Base-by-base conservation (phyloP, 2,888 invertebrate genomes). In the Acrocera orbiculus region DNA sequence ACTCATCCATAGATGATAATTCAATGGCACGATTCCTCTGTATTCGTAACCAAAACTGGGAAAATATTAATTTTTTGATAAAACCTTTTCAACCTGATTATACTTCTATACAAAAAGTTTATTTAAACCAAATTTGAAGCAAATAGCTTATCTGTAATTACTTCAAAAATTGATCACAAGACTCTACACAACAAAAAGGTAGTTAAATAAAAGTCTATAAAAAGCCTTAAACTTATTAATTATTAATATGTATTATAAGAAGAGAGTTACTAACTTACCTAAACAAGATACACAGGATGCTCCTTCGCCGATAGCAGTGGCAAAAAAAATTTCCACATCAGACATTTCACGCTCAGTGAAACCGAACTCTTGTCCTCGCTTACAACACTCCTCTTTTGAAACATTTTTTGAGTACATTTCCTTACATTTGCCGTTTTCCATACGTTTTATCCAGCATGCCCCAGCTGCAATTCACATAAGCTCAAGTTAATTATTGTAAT, bases 371-470 rank as follows among this genome's bases (percentile, higher is more conserved):
- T 50, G 51, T 11, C 34, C 32, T 42, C 69, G 66, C 37, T 48
- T 47, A 61, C 87, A 87, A 62, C 86, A 87, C 53, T 82, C 74
- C 42, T 79, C 77, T 51, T 71, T 72, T 41, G 73, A 71, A 49
- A 79, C 75, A 52, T 74, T 75, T 51, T 76, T 73, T 46, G 76
- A 72, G 47, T 78, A 67, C 50, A 82, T 69, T 50, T 82, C 81
- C 48, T 76, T 79, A 66, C 87, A 87, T 46, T 79, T 76, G 40
- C 83, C 85, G 57, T 74, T 76, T 52, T 75, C 74, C 56, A 76
- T 74, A 67, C 78, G 75, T 44, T 76, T 73, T 49, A 77, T 74
- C 86, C 85, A 87, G 63, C 87, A 87, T 58, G 78, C 80, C 53
- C 86, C 87, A 61, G 77, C 87, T 56, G 36, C 20, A 42, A 37